Conservation (phyloP, 2,888 invertebrate genomes). For the Pecten maximus region DNA sequence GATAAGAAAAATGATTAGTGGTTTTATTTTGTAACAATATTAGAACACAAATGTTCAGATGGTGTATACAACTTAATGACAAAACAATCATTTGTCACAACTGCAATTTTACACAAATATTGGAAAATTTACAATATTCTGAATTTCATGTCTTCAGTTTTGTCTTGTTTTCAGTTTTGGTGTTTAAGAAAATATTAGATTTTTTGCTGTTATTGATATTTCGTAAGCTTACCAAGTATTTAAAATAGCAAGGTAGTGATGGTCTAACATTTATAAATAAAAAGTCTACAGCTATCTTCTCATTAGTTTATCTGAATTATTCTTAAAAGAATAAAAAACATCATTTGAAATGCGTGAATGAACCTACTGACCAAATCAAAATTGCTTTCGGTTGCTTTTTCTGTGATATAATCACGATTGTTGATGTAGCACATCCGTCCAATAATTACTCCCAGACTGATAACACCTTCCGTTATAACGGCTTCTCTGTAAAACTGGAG, state of each 20-base stretch:
- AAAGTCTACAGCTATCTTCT: not conserved
- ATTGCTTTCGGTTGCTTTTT: not conserved
- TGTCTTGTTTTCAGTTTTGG: no score
- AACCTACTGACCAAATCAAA: not conserved
- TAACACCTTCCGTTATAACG: not conserved
- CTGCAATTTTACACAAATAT: no score
- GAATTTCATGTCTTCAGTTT: no score
- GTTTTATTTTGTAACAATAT: not conserved
- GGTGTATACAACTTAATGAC: not conserved
- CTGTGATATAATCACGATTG: slow-evolving; percentile 11
- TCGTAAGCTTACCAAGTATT: no score
- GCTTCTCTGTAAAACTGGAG: not conserved
- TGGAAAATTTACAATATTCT: no score
- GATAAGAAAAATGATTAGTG: not conserved
- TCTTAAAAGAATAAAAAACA: not conserved
- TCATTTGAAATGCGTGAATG: not conserved
- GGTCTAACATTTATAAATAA: not conserved
- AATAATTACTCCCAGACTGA: not conserved
- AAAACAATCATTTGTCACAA: not conserved
- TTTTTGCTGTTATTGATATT: no score
- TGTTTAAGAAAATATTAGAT: no score
- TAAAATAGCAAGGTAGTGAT: no score
- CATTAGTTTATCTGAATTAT: not conserved
- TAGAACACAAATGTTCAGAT: not conserved
- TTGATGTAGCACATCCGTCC: not conserved